Base-by-base conservation (phyloP, 2,113 vertebrate genomes). In the Nycticryphes semicollaris region DNA sequence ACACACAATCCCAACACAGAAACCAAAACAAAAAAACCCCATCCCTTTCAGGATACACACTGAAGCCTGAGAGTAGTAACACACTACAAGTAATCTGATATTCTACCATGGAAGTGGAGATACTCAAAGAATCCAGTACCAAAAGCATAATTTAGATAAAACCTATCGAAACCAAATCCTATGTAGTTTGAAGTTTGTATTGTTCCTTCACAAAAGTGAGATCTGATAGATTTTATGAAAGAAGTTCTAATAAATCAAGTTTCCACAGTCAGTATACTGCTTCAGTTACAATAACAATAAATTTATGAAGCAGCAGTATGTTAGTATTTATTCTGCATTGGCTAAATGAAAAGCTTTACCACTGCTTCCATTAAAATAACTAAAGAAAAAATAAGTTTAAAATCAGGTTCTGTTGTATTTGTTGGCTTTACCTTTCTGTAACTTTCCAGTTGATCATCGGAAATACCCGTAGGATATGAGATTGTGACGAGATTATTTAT, bases 391-490 rank as follows among this genome's bases (percentile, higher is more conserved):
- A 57, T 43, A 66, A 43, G 10, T 66, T 31, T 84, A 12, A 69
- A 73, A 31, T 54, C 9, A 68, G 30, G 5, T 66, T 72, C 19
- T 56, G 24, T 21, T 37, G 2, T 5, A 48, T 79, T 69, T 69
- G 31, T 80, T 63, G 47, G 33, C 47, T 90, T 96, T 97, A 98
- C 99, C 98, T 98, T 98, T 89, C 99, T 98, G 20, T 97, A 98
- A 31, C 96, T 92, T 93, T 98, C 98, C 35, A 99, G 97, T 5
- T 99, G 98, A 94, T 92, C 97, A 93, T 99, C 99, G 43, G 98
- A 94, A 86, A 99, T 97, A 89, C 99, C 99, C 28, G 98, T 98
- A 60, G 99, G 99, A 95, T 99, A 99, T 0, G 99, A 98, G 68
- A 98, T 92, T 12, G 99, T 99, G 85, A 98, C 92, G 27, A 99